Evolutionary conservation across 2,113 vertebrate species (phyloP).

Genomic region (Tragelaphus strepsiceros): DNA sequence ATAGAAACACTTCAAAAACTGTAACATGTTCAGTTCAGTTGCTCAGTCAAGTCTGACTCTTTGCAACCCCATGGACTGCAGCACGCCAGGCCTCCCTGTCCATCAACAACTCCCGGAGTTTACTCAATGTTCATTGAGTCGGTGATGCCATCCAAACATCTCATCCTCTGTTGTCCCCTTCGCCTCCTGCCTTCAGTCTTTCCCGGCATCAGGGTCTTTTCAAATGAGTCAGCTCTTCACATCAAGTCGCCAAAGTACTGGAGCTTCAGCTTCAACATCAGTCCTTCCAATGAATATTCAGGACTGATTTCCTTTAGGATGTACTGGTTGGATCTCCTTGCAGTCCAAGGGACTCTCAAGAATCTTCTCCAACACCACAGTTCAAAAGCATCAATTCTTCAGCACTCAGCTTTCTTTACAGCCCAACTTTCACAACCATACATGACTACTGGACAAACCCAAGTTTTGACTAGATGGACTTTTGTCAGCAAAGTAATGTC

Average conservation of each 20-base stretch:
- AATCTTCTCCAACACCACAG: too few species aligned
- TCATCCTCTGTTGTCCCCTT: neutral
- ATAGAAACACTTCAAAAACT: conserved; percentile 21
- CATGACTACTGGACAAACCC: too few species aligned
- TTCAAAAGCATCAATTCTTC: too few species aligned
- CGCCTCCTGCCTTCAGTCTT: neutral
- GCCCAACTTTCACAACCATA: too few species aligned
- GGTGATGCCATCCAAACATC: neutral
- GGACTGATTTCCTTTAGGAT: neutral
- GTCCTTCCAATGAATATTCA: neutral
- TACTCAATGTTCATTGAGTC: neutral
- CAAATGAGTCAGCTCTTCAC: neutral
- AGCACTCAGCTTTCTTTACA: too few species aligned
- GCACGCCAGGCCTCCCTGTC: neutral
- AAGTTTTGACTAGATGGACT: too few species aligned
- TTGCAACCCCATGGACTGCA: neutral
- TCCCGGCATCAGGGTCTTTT: neutral
- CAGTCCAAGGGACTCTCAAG: neutral
- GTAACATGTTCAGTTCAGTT: neutral
- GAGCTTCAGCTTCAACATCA: neutral
- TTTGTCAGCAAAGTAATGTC: too few species aligned
- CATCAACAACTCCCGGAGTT: neutral
- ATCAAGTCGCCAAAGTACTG: neutral
- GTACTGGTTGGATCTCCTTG: neutral
- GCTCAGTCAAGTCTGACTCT: neutral